Conservation (phyloP, 2,113 vertebrate genomes). For the Atrichornis clamosus region DNA sequence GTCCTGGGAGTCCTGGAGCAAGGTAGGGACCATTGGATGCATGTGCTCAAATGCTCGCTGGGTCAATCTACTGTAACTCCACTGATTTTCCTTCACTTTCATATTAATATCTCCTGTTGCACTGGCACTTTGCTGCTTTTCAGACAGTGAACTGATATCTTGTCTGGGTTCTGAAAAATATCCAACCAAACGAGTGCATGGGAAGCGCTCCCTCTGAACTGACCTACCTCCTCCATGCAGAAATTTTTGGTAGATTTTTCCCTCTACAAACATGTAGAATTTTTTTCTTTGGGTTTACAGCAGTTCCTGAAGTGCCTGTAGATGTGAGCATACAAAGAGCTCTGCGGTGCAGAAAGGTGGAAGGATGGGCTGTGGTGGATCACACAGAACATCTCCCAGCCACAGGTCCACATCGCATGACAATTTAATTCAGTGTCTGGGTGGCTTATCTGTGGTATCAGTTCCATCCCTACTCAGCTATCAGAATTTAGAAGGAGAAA, state of each 20-base stretch:
- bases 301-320: not conserved
- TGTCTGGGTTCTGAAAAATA: not conserved
- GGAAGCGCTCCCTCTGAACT: not conserved
- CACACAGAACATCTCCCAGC: not conserved
- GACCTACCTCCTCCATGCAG: not conserved
- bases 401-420: not conserved
- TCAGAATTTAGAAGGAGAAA: not conserved
- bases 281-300: not conserved
- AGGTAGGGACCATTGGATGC: slow-evolving; percentile 60
- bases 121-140: not conserved
- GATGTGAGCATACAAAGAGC: not conserved
- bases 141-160: not conserved
- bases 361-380: not conserved
- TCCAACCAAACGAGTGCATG: not conserved
- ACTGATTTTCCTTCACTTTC: not conserved
- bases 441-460: not conserved
- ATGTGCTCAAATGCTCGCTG: not conserved
- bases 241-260: not conserved
- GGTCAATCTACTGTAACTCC: not conserved
- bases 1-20: slow-evolving; percentile 81
- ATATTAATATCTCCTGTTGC: not conserved
- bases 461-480: not conserved
- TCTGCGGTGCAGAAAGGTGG: not conserved
- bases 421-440: not conserved
- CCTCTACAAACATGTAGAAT: not conserved